A percentile compares a stretch with the other conserved stretches of the same genome.
Evolutionary conservation across 2,113 vertebrate genomes (phyloP).

Genomic region (Verasper variegatus): DNA sequence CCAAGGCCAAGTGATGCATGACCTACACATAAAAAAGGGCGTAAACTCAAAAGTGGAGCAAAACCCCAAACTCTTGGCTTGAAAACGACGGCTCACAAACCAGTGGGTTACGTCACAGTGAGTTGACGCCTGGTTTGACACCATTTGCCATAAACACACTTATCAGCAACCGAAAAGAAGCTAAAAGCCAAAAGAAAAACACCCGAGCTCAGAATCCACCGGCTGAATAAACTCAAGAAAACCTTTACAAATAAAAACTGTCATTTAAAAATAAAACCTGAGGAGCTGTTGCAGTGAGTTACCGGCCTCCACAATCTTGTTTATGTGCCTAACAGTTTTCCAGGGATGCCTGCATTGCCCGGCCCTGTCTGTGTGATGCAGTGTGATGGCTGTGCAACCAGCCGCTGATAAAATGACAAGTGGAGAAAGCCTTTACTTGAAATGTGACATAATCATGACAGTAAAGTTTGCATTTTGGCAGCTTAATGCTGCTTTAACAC

Average conservation of each 20-base stretch:
- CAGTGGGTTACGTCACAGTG: no score
- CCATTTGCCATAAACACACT: not conserved
- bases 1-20: no score
- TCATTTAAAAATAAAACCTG: not conserved
- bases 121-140: not conserved
- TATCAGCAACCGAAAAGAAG: not conserved
- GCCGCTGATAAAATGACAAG: slow-evolving; percentile 57
- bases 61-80: not conserved
- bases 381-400: slow-evolving; percentile 19
- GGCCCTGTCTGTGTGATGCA: slow-evolving; percentile 21
- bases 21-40: no score
- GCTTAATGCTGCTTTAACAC: slow-evolving; percentile 62
- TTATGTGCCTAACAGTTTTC: slow-evolving; percentile 33
- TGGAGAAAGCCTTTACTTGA: slow-evolving; percentile 50
- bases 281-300: not conserved
- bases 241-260: slow-evolving; percentile 9
- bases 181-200: not conserved
- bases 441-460: slow-evolving; percentile 68
- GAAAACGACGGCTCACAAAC: not conserved
- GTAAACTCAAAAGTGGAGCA: no score
- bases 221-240: slow-evolving; percentile 6
- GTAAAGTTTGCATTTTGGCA: slow-evolving; percentile 66
- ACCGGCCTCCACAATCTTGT: slow-evolving; percentile 30
- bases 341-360: slow-evolving; percentile 12
- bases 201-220: not conserved